A percentile compares a stretch with the other conserved stretches of the same genome.
Conservation (phyloP, 92 coral and sea anemone genomes). For the Parazoanthus swiftii region DNA sequence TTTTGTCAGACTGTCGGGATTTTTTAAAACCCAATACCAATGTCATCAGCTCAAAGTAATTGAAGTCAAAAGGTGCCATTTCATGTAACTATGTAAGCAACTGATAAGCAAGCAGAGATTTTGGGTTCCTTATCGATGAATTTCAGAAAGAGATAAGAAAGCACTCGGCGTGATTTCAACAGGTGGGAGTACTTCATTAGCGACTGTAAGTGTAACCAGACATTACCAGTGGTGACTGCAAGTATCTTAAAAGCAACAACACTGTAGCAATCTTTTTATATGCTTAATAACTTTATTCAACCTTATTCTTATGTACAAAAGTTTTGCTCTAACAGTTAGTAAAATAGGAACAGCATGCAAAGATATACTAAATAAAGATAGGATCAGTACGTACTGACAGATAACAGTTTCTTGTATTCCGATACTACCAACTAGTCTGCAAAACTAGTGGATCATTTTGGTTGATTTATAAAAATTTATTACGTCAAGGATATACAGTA, state of each 20-base stretch:
- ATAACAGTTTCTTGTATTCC: too few species aligned
- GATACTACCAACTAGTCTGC: too few species aligned
- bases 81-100: constrained; percentile 18
- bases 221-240: not conserved
- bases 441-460: too few species aligned
- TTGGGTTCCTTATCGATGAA: constrained; percentile 5
- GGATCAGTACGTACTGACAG: too few species aligned
- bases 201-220: not conserved
- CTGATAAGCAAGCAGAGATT: constrained; percentile 29
- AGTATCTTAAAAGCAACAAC: not conserved
- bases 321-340: too few species aligned
- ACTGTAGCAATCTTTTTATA: not conserved
- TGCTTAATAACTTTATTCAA: not conserved
- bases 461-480: too few species aligned
- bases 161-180: not conserved
- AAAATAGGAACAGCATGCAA: too few species aligned
- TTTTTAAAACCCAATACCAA: not conserved
- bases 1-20: not conserved
- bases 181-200: not conserved
- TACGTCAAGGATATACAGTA: too few species aligned
- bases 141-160: constrained; percentile 35
- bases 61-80: constrained; percentile 9
- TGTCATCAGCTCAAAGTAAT: constrained; percentile 29
- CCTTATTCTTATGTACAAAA: too few species aligned
- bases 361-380: too few species aligned